Evolutionary conservation across 2,113 vertebrate genomes (phyloP).

Genomic region (Vulpes ferrilata): DNA sequence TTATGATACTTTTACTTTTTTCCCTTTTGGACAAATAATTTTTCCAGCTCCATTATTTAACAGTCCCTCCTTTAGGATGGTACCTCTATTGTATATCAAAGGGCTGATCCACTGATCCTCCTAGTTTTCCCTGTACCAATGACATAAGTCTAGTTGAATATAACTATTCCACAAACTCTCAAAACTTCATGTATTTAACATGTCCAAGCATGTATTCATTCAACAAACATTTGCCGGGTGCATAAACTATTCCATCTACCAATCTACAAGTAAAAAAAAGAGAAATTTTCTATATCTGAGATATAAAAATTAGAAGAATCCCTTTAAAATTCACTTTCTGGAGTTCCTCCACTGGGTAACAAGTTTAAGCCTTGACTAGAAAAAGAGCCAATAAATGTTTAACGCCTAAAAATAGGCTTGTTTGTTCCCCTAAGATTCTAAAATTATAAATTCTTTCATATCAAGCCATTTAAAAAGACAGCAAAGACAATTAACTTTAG

Average conservation of each 20-base stretch:
- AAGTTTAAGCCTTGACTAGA: neutral
- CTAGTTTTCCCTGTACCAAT: neutral
- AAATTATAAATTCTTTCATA: constrained; percentile 45
- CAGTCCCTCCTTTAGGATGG: neutral
- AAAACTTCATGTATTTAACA: constrained; percentile 6
- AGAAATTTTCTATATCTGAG: constrained; percentile 20
- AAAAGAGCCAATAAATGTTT: constrained; percentile 28
- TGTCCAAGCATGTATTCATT: neutral
- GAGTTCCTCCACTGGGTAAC: neutral
- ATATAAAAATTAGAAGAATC: constrained; percentile 38
- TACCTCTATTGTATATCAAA: neutral
- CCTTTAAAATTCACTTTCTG: constrained; percentile 35
- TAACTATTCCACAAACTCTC: constrained; percentile 16
- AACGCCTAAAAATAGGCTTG: constrained; percentile 1
- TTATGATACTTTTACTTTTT: neutral
- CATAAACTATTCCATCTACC: neutral
- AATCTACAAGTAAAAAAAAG: constrained; percentile 33
- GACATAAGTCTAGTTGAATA: neutral
- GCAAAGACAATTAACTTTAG: constrained; percentile 42
- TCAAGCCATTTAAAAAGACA: neutral
- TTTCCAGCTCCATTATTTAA: constrained; percentile 47
- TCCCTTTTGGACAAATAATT: neutral
- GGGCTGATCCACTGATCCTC: neutral
- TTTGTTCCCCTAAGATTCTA: constrained; percentile 42
- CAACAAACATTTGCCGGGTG: constrained; percentile 24